Evolutionary conservation across 2,888 invertebrate genomes (phyloP), one percentile per base, ranked within the genome.

Genomic region (Ectemnius continuus): DNA sequence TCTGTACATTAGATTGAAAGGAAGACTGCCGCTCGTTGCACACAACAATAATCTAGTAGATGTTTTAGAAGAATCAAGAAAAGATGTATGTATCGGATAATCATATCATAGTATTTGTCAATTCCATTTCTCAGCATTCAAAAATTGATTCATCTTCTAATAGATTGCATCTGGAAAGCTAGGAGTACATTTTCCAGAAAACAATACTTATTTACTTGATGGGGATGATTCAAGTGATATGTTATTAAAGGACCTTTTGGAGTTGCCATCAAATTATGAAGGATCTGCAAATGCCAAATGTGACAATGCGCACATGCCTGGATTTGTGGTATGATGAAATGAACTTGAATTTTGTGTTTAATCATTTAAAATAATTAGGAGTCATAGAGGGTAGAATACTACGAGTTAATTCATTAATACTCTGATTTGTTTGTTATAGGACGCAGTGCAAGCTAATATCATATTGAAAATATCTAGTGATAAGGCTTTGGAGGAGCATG

Each of bases 91-190:
- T 36, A 52, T 16, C 5, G 13, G 6, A 2, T 16, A 20, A 6
- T 48, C n/a, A 6, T 18, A 14, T 62, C 13, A 13, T 28, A 14
- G 52, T 63, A 36, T 5, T 14, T 28, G 0, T 58, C 18, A 8
- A 14, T 46, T 46, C 4, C 26, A n/a, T 36, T 28, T 60, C 8
- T 14, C 13, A n/a, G 2, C 6, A 16, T 60, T 60, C 13, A 28
- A 26, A 4, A 6, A 18, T 36, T 60, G 26, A 13, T 20, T 52
- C 57, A 8, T 62, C 23, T 52, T 66, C 5, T 63, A 60, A 62
- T 81, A 94, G 92, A 93, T 96, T 82, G 94, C 95, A 45, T 94
- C 95, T 70, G 96, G 96, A 1, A 94, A 94, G 88, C 93, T 95
- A 46, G 94, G 94, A 67, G 96, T 96, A 87, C 93, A 94, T 84